phyloP scores from a whole-genome alignment of 2,888 invertebrate species.

The Drosophila planitibia region DNA sequence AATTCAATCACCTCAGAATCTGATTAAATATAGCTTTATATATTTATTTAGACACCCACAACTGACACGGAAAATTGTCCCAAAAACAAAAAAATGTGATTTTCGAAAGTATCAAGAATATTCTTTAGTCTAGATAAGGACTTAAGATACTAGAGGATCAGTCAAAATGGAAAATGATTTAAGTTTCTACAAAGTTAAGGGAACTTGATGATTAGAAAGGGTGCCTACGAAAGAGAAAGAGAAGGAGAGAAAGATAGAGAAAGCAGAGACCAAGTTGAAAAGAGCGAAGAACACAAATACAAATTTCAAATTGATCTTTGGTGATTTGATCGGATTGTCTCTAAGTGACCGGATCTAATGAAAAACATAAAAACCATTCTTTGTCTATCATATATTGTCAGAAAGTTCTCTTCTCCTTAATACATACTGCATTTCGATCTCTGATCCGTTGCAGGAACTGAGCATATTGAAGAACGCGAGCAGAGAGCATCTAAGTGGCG shows the following conservation, averaged over 20 bases:
- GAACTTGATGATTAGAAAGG: background rate
- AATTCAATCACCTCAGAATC: background rate
- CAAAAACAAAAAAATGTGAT: background rate
- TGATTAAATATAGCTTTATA: background rate
- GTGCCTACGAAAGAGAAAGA: background rate
- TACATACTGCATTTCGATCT: background rate
- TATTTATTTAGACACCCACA: background rate
- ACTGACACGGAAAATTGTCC: background rate
- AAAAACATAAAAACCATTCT: background rate
- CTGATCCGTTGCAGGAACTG: slow-evolving; percentile 38
- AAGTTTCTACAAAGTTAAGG: background rate
- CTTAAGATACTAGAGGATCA: too few relatives aligned
- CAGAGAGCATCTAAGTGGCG: slow-evolving; percentile 21
- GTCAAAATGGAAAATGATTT: background rate
- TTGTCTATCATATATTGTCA: background rate
- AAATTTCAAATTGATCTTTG: background rate
- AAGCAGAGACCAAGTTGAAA: background rate
- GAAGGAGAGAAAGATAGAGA: background rate
- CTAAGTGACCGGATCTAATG: background rate
- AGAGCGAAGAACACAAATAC: background rate
- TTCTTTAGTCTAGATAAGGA: background rate
- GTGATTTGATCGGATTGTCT: background rate
- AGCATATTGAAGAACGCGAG: slow-evolving; percentile 32
- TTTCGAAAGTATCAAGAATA: background rate
- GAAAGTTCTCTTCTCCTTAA: background rate